Evolutionary conservation across 2,888 invertebrate genomes (phyloP).

Genomic region (Xestobium rufovillosum): DNA sequence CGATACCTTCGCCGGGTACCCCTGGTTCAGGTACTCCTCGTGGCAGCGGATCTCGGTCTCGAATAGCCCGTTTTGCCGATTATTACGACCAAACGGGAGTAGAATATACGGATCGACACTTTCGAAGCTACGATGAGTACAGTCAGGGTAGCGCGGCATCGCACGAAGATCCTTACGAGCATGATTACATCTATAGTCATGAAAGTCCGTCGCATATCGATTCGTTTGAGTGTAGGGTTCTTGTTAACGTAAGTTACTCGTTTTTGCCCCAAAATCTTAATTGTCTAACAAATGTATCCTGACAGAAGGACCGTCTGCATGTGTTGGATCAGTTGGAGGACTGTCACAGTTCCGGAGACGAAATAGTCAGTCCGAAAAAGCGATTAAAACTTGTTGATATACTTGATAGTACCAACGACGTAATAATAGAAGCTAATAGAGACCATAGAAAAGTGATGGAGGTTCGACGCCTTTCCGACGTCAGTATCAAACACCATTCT

Average conservation of each 20-base stretch:
- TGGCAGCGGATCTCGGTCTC: conserved; percentile 45
- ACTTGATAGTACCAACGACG: conserved; percentile 36
- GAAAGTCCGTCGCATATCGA: conserved; percentile 44
- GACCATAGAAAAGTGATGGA: conserved; percentile 45
- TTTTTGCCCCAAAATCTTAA: neutral
- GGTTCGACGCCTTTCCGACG: conserved; percentile 48
- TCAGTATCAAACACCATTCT: conserved; percentile 39
- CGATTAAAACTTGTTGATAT: conserved; percentile 57
- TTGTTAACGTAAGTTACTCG: neutral
- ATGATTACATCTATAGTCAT: conserved; percentile 43
- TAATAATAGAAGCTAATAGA: conserved; percentile 41
- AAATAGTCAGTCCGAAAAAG: conserved; percentile 58
- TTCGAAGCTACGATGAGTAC: conserved; percentile 66
- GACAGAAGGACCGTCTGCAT: conserved; percentile 64
- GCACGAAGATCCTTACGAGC: conserved; percentile 52
- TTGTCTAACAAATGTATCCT: conserved; percentile 24
- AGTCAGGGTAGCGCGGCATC: conserved; percentile 61
- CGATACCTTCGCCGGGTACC: conserved; percentile 48
- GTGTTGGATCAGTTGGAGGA: conserved; percentile 63
- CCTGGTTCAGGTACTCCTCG: conserved; percentile 42
- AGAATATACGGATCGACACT: conserved; percentile 49
- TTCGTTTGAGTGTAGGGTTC: conserved; percentile 21
- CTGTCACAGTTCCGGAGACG: conserved; percentile 63
- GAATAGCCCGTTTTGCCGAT: conserved; percentile 37
- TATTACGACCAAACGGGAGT: conserved; percentile 34